Evolutionary conservation across 1,140 invertebrate genomes (phyloP), one percentile per base, ranked within the genome.

Genomic region (Zelostemma sp.): DNA sequence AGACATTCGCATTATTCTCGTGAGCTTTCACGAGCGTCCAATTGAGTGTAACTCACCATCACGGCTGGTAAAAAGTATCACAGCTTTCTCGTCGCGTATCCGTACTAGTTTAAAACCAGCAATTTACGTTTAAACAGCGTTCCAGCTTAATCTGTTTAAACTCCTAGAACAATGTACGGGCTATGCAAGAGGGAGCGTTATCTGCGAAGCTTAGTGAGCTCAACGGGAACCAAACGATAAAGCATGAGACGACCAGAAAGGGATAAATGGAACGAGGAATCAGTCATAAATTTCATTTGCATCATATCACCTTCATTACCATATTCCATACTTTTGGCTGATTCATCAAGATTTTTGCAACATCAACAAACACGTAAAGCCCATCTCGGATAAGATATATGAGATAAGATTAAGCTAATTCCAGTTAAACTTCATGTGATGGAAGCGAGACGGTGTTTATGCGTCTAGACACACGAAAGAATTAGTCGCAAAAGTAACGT

Each of bases 101-200:
- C 56, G 45, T 64, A 66, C 46, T 63, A 73, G 70, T 76, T 78
- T 67, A 59, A 68, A 69, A 75, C 60, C 68, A 69, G 77, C 77
- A 79, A 83, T 82, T 81, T 81, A 77, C 80, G 77, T 81, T 83
- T 77, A 78, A 83, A 80, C 80, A 81, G 71, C 74, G 73, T 57
- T 65, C 57, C 60, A 50, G 41, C 69, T 73, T 83, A 83, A 82
- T 82, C 81, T 81, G 80, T 81, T 83, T 82, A 82, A 81, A 81
- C 78, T 83, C 73, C 65, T 66, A 70, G 74, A 82, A 83, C 79
- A 82, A 80, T 80, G 78, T 80, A 75, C 57, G 67, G 60, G 48
- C 63, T 72, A 67, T 66, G 62, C 63, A 61, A n/a, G n/a, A 71
- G 68, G 72, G 71, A 73, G 66, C 66, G 66, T 66, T 83, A 81